Evolutionary conservation across 1,140 invertebrate species (phyloP), one percentile per base, ranked within the genome.

Genomic region (Eulimnadia texana): DNA sequence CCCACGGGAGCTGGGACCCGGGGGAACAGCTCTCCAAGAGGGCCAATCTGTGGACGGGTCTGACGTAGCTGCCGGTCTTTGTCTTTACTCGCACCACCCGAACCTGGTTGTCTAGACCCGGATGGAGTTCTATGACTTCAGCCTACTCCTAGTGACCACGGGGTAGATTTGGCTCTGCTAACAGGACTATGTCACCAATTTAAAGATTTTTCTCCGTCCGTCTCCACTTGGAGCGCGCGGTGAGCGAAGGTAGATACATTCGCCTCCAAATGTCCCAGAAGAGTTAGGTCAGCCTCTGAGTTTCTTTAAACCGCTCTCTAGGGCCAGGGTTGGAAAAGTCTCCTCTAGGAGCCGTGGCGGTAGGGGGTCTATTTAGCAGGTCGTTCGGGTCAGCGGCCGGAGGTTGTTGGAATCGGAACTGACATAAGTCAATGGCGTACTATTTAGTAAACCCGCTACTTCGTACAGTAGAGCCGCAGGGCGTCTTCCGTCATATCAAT

Each of bases 401-500:
- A 67, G 56, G 64, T 72, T 69, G 13, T 70, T 66, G 0, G 68
- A 68, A 61, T 71, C 68, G 2, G 55, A 23, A 50, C 67, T 67
- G 13, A 70, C 62, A 9, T 67, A 63, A 9, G 42, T 65, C 0
- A 72, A 28, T 1, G 68, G 68, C n/a, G 65, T 60, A 10, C 65
- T 67, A 63, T 73, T 73, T 10, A 73, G 56, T 9, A 67, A 63
- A 9, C 61, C 61, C 61, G 70, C 68, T 11, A 68, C 67, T 54
- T 72, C 65, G 6, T 52, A 58, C 1, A 70, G 24, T 0, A 70
- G 23, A 0, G 70, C 11, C 64, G 20, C 2, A 71, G 64, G 58
- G 67, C 63, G 3, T 60, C 50, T 0, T 58, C 54, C 3, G 24
- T 16, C 19, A 50, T 27, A 6, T 53, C 9, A 16, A 19, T n/a